These are phyloP conservation scores for Ischnus inquisitorius DNA, from an alignment of 2,888 invertebrate genomes.

Conservation along the genomic window DNA sequence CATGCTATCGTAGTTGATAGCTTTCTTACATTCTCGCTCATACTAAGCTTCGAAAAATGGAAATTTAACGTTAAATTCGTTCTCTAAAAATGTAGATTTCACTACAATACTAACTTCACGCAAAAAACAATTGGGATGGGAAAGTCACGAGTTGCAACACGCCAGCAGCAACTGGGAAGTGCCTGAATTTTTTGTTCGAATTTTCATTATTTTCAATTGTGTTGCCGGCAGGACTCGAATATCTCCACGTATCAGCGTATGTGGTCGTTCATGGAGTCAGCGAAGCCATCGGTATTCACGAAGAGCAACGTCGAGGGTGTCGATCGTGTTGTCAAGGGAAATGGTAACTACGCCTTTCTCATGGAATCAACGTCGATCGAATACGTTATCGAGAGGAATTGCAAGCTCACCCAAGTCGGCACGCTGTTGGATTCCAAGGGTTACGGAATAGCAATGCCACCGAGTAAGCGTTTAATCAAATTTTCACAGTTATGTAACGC, in stretches of 20 bases:
- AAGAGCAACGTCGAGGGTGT: conserved; percentile 94
- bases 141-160: no score
- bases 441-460: conserved; percentile 96
- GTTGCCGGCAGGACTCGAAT: conserved; percentile 91
- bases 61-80: no score
- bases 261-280: conserved; percentile 96
- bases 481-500: conserved; percentile 19
- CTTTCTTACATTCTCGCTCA: no score
- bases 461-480: conserved; percentile 88
- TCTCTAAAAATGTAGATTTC: no score
- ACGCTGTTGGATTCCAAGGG: conserved; percentile 95
- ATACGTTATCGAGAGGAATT: conserved; percentile 94
- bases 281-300: conserved; percentile 93
- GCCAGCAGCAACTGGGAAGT: no score
- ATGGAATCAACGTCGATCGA: conserved; percentile 99
- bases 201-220: neutral
- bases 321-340: conserved; percentile 92
- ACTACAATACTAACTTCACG: no score
- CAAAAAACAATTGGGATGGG: no score
- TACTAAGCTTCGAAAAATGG: no score
- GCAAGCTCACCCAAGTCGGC: conserved; percentile 94
- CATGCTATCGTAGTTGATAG: no score
- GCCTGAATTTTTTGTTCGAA: no score
- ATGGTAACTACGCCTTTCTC: conserved; percentile 95
- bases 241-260: conserved; percentile 95